phyloP scores from a whole-genome alignment of 2,797 vertebrate species.

The Pantherophis vulpinus region DNA sequence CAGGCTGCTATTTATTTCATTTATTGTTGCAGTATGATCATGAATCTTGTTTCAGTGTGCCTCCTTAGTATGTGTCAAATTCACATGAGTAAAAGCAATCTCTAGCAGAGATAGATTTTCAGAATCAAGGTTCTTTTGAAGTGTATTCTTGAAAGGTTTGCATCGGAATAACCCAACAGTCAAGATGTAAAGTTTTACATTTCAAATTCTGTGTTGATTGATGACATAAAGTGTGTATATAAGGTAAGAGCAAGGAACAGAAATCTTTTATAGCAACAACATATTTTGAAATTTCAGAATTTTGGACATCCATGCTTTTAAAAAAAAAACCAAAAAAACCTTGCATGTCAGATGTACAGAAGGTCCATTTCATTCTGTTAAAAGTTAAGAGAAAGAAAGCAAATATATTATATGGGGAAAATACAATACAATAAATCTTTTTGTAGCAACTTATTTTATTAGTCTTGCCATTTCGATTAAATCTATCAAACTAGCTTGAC shows the following conservation, averaged over 20 bases:
- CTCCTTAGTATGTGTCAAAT: neutral
- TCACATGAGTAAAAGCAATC: neutral
- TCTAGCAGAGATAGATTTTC: neutral
- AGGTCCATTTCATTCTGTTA: neutral
- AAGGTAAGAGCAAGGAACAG: neutral
- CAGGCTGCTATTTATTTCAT: neutral
- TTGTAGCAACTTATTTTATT: neutral
- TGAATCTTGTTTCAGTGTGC: conserved; percentile 4
- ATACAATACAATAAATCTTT: neutral
- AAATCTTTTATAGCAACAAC: neutral
- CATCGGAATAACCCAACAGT: neutral
- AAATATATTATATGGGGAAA: neutral
- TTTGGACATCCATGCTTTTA: neutral
- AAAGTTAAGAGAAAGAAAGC: neutral
- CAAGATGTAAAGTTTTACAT: neutral
- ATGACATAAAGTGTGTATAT: neutral
- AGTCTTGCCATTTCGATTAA: neutral
- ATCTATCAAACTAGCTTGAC: neutral
- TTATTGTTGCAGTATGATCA: neutral
- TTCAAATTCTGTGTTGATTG: neutral
- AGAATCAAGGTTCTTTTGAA: neutral
- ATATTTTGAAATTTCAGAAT: neutral
- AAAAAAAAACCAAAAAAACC: neutral
- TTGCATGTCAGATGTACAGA: neutral
- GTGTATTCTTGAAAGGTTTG: neutral